Evolutionary conservation across 1,140 invertebrate genomes (phyloP).

Genomic region (Neodiprion pinetum): DNA sequence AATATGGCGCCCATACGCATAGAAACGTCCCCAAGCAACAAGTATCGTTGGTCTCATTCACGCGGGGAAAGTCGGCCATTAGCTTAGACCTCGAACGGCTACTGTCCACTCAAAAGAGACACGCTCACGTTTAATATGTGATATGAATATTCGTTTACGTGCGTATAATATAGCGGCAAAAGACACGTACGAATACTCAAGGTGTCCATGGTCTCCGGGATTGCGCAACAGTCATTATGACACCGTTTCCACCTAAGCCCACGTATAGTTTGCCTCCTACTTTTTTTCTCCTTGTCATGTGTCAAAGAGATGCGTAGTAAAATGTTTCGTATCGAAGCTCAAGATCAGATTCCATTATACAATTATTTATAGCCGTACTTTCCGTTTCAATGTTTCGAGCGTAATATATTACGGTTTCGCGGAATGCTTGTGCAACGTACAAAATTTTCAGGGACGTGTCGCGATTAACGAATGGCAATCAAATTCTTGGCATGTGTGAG

Average conservation of each 20-base stretch:
- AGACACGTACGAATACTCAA: not conserved
- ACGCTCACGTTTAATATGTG: not conserved
- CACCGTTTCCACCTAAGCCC: not conserved
- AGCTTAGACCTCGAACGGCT: not conserved
- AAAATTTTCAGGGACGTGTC: too few relatives aligned
- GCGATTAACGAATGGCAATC: too few relatives aligned
- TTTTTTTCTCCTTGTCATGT: not conserved
- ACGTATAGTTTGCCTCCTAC: not conserved
- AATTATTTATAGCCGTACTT: not conserved
- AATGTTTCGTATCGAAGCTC: not conserved
- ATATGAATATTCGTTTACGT: not conserved
- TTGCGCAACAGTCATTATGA: constrained; percentile 5
- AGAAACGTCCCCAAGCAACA: too few relatives aligned
- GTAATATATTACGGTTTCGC: not conserved
- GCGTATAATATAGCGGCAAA: not conserved
- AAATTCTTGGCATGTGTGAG: too few relatives aligned
- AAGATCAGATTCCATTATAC: not conserved
- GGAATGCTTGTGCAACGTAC: not conserved
- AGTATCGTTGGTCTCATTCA: not conserved
- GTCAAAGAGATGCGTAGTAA: not conserved
- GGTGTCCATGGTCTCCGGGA: not conserved
- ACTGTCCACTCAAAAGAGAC: not conserved
- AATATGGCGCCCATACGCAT: too few relatives aligned
- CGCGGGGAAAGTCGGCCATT: not conserved
- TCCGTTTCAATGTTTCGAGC: not conserved